Evolutionary conservation across 1,140 invertebrate genomes (phyloP), one percentile per base, ranked within the genome.

Genomic region (Cepaea nemoralis): DNA sequence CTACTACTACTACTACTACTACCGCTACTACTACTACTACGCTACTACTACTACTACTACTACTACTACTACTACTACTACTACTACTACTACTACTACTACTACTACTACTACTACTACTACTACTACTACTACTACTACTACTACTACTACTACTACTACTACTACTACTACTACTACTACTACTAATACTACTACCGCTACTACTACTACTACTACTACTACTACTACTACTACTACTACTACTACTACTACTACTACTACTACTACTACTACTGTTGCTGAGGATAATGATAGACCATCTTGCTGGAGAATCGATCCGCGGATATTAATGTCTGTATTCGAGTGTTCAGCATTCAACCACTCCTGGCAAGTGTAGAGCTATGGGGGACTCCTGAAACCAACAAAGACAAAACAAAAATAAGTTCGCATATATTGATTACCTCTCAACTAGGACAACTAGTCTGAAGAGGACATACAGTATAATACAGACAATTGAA

Each of bases 51-150:
- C n/a, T 45, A 42, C 71, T 74, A 16, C 50, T 14, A 22, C 12
- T 55, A 6, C 14, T n/a, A 22, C 24, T 55, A 55, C 50, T 55
- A 55, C 50, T 22, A 12, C 50, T 55, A 55, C 50, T 5, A 22
- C 3, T 55, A 55, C 6, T 55, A 55, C 12, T 14, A 55, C 24
- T 55, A 55, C 6, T 55, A 22, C 50, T 55, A 55, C 3, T 55
- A 22, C 50, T 55, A 22, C 71, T 12, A 42, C 71, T 74, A 42
- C 37, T 74, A 16, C n/a, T 42, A 74, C 14, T 74, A 42, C 71
- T 74, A 74, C 39, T 74, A 42, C 14, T 42, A 74, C 14, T 74
- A 74, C 71, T 74, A 74, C 71, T 42, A 74, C 37, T 42, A 74
- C 71, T 74, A 74, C 71, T 74, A 74, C 71, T 74, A 74, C 71